phyloP scores from a whole-genome alignment of 2,797 vertebrate genomes.

The Rhinatrema bivittatum region DNA sequence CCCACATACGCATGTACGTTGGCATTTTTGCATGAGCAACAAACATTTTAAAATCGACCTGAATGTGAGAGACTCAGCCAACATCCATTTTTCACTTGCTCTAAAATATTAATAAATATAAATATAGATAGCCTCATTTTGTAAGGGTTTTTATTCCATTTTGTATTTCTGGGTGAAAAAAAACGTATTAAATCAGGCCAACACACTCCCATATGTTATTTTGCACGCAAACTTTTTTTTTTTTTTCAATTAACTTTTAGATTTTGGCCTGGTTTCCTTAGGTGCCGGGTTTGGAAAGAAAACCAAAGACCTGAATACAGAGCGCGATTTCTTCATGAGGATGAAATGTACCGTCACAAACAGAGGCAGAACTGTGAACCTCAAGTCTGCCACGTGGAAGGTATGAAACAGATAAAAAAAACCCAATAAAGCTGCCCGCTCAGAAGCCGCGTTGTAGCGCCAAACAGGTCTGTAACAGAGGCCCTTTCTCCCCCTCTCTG shows the following conservation, averaged over 20 bases:
- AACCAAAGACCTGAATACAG: slow-evolving; percentile 77
- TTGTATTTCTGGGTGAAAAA: too few species aligned
- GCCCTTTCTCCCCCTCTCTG: background rate
- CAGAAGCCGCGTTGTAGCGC: background rate
- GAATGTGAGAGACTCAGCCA: too few species aligned
- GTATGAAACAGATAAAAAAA: slow-evolving; percentile 44
- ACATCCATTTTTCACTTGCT: too few species aligned
- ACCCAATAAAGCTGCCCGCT: too few species aligned
- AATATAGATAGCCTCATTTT: too few species aligned
- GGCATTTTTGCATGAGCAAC: too few species aligned
- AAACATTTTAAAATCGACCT: too few species aligned
- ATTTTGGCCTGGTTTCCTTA: slow-evolving; percentile 35
- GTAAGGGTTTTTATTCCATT: too few species aligned
- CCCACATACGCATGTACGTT: too few species aligned
- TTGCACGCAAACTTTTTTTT: background rate
- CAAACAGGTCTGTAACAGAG: background rate
- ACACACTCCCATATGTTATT: background rate
- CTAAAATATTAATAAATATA: too few species aligned
- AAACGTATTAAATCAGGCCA: too few species aligned
- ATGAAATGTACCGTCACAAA: slow-evolving; percentile 98
- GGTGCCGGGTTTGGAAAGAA: slow-evolving; percentile 78
- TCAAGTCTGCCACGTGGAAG: slow-evolving; percentile 98
- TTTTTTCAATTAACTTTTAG: background rate
- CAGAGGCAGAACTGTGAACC: slow-evolving; percentile 93
- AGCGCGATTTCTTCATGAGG: slow-evolving; percentile 97